phyloP scores from a whole-genome alignment of 2,888 invertebrate species.

The Sialis lutaria region DNA sequence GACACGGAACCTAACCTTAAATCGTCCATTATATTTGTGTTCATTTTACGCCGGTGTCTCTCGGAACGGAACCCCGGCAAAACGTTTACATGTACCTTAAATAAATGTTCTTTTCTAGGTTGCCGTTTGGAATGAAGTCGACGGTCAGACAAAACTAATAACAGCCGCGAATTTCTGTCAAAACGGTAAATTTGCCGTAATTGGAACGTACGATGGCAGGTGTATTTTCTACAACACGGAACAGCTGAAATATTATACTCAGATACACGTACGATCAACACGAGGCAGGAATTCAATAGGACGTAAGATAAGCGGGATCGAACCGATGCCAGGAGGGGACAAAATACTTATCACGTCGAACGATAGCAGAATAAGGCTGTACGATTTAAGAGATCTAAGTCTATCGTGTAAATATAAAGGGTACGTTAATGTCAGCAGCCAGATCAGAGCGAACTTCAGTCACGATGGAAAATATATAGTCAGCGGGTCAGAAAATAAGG shows the following conservation, averaged over 20 bases:
- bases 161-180: constrained; percentile 96
- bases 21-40: too few relatives aligned
- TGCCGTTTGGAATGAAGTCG: constrained; percentile 93
- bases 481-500: constrained; percentile 93
- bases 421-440: constrained; percentile 89
- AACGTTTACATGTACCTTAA: too few relatives aligned
- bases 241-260: constrained; percentile 95
- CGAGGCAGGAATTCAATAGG: constrained; percentile 92
- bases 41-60: too few relatives aligned
- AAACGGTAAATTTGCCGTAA: constrained; percentile 95
- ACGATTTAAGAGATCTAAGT: constrained; percentile 87
- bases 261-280: constrained; percentile 89
- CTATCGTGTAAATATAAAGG: constrained; percentile 52
- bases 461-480: constrained; percentile 96
- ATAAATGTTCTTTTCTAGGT: constrained; percentile 32
- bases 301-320: constrained; percentile 91
- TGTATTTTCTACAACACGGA: constrained; percentile 98
- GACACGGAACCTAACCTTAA: too few relatives aligned
- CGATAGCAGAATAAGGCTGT: constrained; percentile 89
- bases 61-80: too few relatives aligned
- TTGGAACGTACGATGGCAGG: constrained; percentile 95
- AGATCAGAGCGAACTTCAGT: constrained; percentile 94
- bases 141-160: constrained; percentile 85
- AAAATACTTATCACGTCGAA: constrained; percentile 95
- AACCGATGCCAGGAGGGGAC: constrained; percentile 90